Evolutionary conservation across 1,140 invertebrate genomes (phyloP).

Genomic region (Saxidomus purpurata): DNA sequence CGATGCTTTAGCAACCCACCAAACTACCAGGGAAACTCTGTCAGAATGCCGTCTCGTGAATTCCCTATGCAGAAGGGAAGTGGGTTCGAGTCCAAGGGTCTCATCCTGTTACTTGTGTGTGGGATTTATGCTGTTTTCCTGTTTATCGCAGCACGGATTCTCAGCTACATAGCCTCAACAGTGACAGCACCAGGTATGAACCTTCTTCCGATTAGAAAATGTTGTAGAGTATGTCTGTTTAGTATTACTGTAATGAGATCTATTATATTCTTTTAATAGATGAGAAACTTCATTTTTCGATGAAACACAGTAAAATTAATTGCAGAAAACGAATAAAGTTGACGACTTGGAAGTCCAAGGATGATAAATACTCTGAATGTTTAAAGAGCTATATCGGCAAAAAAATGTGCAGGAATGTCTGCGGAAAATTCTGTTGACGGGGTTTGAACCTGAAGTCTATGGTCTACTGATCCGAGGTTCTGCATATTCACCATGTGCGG

Average conservation of each 20-base stretch:
- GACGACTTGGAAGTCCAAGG: too few relatives aligned
- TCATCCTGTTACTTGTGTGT: conserved; percentile 31
- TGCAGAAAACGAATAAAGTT: too few relatives aligned
- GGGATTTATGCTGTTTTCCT: conserved; percentile 47
- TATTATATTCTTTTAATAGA: not conserved
- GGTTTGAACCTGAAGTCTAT: too few relatives aligned
- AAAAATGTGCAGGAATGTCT: too few relatives aligned
- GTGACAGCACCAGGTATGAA: conserved; percentile 12
- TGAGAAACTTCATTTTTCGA: not conserved
- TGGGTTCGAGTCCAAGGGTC: conserved; percentile 31
- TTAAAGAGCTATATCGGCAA: too few relatives aligned
- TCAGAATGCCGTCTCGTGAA: conserved; percentile 17
- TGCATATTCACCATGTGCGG: too few relatives aligned
- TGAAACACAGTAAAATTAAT: not conserved
- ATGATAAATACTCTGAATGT: too few relatives aligned
- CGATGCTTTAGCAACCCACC: not conserved
- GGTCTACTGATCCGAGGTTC: too few relatives aligned
- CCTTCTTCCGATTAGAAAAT: not conserved
- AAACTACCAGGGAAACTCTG: not conserved
- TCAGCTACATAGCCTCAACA: not conserved
- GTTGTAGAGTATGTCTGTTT: not conserved
- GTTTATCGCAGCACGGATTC: conserved; percentile 36
- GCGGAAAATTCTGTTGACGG: too few relatives aligned
- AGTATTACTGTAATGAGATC: not conserved
- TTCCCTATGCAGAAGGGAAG: not conserved